Evolutionary conservation across 37 sponge, comb jelly and placozoan genomes (phyloP), one percentile per base, ranked within the genome.

Genomic region (Oopsacas minuta): DNA sequence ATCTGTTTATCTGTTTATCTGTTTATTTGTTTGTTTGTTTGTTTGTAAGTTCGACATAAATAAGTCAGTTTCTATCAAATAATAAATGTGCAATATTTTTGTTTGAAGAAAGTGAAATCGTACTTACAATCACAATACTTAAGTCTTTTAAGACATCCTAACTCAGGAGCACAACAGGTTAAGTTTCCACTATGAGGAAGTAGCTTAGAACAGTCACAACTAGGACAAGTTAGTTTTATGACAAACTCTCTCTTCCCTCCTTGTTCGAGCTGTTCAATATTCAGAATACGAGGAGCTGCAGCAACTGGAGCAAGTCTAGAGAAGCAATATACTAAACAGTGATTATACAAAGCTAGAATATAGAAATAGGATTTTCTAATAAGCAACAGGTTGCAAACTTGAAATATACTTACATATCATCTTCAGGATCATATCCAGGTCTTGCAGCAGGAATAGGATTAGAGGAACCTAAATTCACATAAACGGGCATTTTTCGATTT

Each of bases 141-240:
- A 12, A 61, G 75, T n/a, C 22, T 61, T 3, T 61, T 10, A 34
- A 61, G 30, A 34, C 7, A 61, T 5, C 75, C 75, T 5, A 61
- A 3, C 22, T 61, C 75, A 34, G 75, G 75, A 61, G 75, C 22
- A 12, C 75, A 61, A 34, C 75, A 61, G 75, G 17, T 61, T 3
- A 61, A 12, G 75, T n/a, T 61, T 5, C 75, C 75, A 12, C 75
- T 32, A 12, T 61, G 75, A 5, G 75, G 75, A 25, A 61, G 32
- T n/a, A 61, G 75, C 32, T 61, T 61, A 61, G 75, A 61, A n/a
- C 75, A 61, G 75, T 61, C 75, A 34, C 75, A 61, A 12, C 75
- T 61, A 3, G 75, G 75, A 12, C 75, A 61, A 3, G 75, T 61
- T 25, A 61, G 30, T 10, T 34, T 10, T 25, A 61, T 61, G 3